phyloP scores from a whole-genome alignment of 2,888 invertebrate genomes.

The Acleris laterana region DNA sequence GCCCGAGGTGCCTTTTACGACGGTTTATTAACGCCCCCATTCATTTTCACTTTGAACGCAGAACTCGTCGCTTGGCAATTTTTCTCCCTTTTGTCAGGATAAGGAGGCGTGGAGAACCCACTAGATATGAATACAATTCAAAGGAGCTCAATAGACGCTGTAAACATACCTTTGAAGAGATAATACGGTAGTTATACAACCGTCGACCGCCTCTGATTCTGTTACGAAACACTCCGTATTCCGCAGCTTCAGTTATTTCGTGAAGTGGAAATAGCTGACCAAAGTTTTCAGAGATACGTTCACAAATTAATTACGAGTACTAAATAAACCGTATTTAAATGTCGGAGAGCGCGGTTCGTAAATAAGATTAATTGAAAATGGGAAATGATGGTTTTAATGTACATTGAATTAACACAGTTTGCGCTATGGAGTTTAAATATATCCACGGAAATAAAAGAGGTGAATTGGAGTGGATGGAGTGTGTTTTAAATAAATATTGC shows the following conservation, averaged over 20 bases:
- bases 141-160: slow-evolving; percentile 50
- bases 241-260: not conserved
- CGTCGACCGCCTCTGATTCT: slow-evolving; percentile 2
- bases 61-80: slow-evolving; percentile 64
- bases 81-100: slow-evolving; percentile 64
- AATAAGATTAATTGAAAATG: not conserved
- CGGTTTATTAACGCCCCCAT: slow-evolving; percentile 60
- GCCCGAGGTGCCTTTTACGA: slow-evolving; percentile 53
- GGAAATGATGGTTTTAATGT: slow-evolving; percentile 15
- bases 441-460: slow-evolving; percentile 25
- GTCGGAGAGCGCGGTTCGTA: too few relatives aligned
- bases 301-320: too few relatives aligned
- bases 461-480: slow-evolving; percentile 18
- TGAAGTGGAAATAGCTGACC: too few relatives aligned
- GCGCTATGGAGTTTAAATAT: not conserved
- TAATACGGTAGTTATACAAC: slow-evolving; percentile 15
- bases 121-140: slow-evolving; percentile 59
- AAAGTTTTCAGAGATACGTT: too few relatives aligned
- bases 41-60: slow-evolving; percentile 67
- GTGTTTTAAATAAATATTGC: slow-evolving; percentile 30
- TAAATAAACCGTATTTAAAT: too few relatives aligned
- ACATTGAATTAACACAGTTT: slow-evolving; percentile 21
- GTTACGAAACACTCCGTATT: not conserved
- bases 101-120: slow-evolving; percentile 56
- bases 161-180: slow-evolving; percentile 20